A percentile compares a stretch with the other conserved stretches of the same genome.
Evolutionary conservation across 1,140 invertebrate genomes (phyloP).

Genomic region (Ectropis grisescens): DNA sequence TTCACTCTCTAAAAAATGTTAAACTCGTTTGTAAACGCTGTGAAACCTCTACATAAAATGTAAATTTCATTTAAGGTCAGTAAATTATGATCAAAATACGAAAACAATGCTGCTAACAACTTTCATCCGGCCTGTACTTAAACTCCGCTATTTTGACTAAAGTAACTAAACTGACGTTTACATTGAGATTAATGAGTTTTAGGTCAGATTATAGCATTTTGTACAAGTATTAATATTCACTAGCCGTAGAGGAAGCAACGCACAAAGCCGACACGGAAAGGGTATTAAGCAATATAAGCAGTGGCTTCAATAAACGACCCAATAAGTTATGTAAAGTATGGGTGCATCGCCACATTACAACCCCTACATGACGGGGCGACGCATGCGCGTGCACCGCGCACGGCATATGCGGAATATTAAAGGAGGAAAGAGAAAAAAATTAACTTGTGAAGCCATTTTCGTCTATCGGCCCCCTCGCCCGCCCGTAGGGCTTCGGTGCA

Average conservation of each 20-base stretch:
- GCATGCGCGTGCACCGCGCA: constrained; percentile 60
- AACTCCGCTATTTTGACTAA: too few relatives aligned
- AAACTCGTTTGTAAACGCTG: too few relatives aligned
- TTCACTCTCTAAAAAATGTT: too few relatives aligned
- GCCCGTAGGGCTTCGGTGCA: constrained; percentile 34
- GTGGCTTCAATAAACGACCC: constrained; percentile 60
- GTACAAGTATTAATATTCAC: constrained; percentile 56
- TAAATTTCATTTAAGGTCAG: too few relatives aligned
- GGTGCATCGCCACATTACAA: constrained; percentile 59
- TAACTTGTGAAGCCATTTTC: constrained; percentile 70
- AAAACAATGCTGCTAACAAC: too few relatives aligned
- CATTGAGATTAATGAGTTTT: constrained; percentile 50
- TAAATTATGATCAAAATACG: too few relatives aligned
- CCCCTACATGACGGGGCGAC: constrained; percentile 45
- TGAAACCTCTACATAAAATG: too few relatives aligned
- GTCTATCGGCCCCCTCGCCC: constrained; percentile 56
- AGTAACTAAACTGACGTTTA: neutral
- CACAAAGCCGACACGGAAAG: constrained; percentile 57
- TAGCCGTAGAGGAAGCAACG: constrained; percentile 39
- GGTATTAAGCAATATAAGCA: constrained; percentile 62
- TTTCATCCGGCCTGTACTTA: too few relatives aligned
- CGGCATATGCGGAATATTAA: constrained; percentile 69
- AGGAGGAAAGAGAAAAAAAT: constrained; percentile 70
- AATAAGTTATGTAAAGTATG: constrained; percentile 67
- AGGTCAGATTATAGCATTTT: constrained; percentile 34